A percentile compares a stretch with the other conserved stretches of the same genome.
Conservation (phyloP, 2,113 vertebrate species). For the Ciconia boyciana region DNA sequence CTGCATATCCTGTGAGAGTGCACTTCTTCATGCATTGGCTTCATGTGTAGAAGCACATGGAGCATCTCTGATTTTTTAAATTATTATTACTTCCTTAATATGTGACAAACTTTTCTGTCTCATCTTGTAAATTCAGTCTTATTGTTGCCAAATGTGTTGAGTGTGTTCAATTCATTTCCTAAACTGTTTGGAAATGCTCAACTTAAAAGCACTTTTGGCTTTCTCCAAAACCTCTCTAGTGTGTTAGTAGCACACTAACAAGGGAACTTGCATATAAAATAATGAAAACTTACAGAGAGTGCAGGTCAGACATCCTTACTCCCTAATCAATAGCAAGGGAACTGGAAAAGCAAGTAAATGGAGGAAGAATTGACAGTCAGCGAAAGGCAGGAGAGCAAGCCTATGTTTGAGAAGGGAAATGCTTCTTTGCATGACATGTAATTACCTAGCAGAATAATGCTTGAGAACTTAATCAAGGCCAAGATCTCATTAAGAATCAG, state of each 20-base stretch:
- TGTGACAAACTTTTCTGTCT: not conserved
- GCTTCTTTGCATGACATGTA: not conserved
- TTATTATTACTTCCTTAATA: not conserved
- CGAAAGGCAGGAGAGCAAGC: not conserved
- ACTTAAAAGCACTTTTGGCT: not conserved
- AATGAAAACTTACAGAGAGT: not conserved
- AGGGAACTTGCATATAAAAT: not conserved
- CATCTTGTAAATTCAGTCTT: too few species aligned
- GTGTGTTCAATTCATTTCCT: not conserved
- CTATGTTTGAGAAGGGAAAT: not conserved
- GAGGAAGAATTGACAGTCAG: not conserved
- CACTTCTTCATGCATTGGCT: fast-evolving
- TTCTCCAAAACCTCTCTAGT: too few species aligned
- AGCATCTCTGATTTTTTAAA: not conserved
- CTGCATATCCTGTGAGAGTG: fast-evolving
- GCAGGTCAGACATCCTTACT: not conserved
- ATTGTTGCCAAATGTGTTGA: not conserved
- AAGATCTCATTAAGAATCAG: not conserved
- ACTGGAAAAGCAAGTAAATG: not conserved
- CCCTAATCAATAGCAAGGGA: not conserved
- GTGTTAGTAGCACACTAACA: too few species aligned
- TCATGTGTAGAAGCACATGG: fast-evolving
- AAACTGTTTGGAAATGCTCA: not conserved
- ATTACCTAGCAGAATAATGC: not conserved
- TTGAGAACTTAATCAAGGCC: not conserved